phyloP scores from a whole-genome alignment of 2,113 vertebrate species.

The Herpetotheres cachinnans region DNA sequence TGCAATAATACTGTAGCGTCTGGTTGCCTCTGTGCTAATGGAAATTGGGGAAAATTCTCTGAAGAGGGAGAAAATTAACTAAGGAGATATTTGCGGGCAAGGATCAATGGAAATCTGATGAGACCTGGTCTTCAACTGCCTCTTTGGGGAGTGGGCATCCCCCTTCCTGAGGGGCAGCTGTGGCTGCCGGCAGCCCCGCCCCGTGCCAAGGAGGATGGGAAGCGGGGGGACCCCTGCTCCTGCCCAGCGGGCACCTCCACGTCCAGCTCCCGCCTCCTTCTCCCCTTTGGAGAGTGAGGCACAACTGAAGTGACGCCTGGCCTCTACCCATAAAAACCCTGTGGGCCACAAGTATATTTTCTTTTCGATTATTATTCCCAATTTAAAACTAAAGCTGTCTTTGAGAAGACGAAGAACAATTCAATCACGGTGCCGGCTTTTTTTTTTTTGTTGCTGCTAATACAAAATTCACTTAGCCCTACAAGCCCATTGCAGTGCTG shows the following conservation, averaged over 20 bases:
- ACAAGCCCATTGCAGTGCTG: rapidly evolving
- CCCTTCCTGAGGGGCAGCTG: not conserved
- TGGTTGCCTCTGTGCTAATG: not conserved
- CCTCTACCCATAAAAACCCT: not conserved
- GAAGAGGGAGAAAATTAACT: not conserved
- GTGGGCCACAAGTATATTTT: not conserved
- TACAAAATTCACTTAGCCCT: not conserved
- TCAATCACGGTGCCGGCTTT: not conserved
- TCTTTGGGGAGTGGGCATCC: rapidly evolving
- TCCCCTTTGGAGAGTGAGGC: not conserved
- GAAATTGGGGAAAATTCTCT: not conserved
- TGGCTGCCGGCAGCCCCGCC: not conserved
- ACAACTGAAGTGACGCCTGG: too few relatives aligned
- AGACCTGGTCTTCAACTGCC: not conserved
- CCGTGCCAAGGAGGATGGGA: rapidly evolving
- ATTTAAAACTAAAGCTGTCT: not conserved
- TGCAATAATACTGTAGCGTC: not conserved
- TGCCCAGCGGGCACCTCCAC: not conserved
- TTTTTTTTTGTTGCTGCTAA: not conserved
- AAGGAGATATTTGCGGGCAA: not conserved
- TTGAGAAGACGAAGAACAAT: not conserved
- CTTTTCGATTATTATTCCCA: not conserved
- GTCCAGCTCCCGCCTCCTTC: not conserved
- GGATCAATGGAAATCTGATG: not conserved
- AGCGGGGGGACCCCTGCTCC: not conserved